A percentile compares a stretch with the other conserved stretches of the same genome.
Conservation (phyloP, 1,140 invertebrate genomes). For the Drosophila neocordata region DNA sequence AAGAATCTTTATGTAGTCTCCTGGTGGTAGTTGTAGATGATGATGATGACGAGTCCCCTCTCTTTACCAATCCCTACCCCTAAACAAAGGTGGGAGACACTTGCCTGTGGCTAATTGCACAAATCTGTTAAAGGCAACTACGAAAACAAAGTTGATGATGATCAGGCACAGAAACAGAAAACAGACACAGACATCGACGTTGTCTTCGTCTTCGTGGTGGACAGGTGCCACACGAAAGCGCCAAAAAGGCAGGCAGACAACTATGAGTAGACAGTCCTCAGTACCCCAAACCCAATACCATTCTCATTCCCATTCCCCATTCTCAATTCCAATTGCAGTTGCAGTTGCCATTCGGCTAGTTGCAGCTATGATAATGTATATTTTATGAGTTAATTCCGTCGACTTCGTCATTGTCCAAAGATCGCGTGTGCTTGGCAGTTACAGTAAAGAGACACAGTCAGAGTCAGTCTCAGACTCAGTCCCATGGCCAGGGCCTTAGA, state of each 20-base stretch:
- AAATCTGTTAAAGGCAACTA: constrained; percentile 77
- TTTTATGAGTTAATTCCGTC: constrained; percentile 77
- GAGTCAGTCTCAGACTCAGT: constrained; percentile 1
- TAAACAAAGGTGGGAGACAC: constrained; percentile 12
- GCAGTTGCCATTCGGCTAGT: constrained; percentile 22
- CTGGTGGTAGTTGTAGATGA: constrained; percentile 8
- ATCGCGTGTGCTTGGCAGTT: constrained; percentile 65
- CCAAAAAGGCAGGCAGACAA: constrained; percentile 71
- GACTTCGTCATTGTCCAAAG: constrained; percentile 27
- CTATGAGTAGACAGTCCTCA: constrained; percentile 15
- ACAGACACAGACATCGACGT: constrained; percentile 24
- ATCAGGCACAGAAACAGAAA: constrained; percentile 56
- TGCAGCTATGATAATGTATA: constrained; percentile 75
- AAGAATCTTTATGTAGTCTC: constrained; percentile 2
- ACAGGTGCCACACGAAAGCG: constrained; percentile 75
- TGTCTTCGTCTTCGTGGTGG: constrained; percentile 14
- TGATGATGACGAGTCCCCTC: not conserved
- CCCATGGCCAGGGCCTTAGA: not conserved
- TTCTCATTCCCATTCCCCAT: not conserved
- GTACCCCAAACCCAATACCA: not conserved
- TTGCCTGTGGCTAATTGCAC: constrained; percentile 73
- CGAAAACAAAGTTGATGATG: constrained; percentile 49
- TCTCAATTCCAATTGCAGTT: constrained; percentile 29
- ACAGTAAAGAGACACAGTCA: constrained; percentile 37
- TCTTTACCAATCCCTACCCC: not conserved